Evolutionary conservation across 2,888 invertebrate species (phyloP).

Genomic region (Parasteatoda lunata): DNA sequence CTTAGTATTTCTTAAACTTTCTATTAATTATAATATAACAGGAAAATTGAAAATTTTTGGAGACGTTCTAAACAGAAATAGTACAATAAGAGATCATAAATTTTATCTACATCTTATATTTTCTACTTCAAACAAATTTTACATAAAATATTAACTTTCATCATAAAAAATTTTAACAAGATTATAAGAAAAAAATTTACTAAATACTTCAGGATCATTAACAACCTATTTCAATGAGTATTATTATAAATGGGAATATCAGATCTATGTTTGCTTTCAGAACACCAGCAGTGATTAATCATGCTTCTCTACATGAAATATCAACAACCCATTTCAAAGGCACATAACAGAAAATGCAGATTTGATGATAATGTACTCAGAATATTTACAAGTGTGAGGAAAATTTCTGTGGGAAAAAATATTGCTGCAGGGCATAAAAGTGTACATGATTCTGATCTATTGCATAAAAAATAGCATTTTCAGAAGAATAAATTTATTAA

Average conservation of each 20-base stretch:
- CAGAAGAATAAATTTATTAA: too few relatives aligned
- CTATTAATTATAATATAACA: background rate
- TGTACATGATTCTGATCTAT: too few relatives aligned
- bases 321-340: conserved; percentile 49
- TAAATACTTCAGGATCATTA: background rate
- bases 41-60: background rate
- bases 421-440: background rate
- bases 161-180: background rate
- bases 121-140: background rate
- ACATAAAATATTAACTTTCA: background rate
- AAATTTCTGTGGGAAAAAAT: background rate
- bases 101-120: background rate
- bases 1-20: background rate
- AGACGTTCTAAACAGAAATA: too few relatives aligned
- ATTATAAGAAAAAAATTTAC: background rate
- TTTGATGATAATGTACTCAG: conserved; percentile 49
- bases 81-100: background rate
- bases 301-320: conserved; percentile 30
- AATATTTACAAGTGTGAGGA: conserved; percentile 37
- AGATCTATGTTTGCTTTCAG: conserved; percentile 40
- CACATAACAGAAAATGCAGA: conserved; percentile 54
- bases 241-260: conserved; percentile 11
- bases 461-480: too few relatives aligned
- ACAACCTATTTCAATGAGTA: too few relatives aligned
- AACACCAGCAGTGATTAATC: conserved; percentile 42